Conservation (phyloP, 1,140 invertebrate species). For the Drosophila ficusphila region DNA sequence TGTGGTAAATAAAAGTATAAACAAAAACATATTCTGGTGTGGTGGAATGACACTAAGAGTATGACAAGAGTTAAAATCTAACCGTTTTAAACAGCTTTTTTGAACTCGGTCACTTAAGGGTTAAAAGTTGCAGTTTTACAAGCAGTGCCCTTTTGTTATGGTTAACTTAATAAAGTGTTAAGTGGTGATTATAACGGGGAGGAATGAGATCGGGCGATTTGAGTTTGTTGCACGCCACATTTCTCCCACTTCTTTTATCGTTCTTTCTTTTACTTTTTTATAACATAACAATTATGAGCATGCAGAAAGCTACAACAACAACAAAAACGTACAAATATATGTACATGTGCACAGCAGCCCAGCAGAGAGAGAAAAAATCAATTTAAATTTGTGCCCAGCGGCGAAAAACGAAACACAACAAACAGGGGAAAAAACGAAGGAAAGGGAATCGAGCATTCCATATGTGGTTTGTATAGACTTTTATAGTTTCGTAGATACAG, state of each 20-base stretch:
- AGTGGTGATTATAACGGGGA: not conserved
- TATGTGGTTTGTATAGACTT: not conserved
- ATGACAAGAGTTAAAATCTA: no score
- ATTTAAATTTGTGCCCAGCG: slow-evolving; percentile 61
- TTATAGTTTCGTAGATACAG: not conserved
- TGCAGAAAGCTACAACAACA: slow-evolving; percentile 44
- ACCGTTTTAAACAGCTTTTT: no score
- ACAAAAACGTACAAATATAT: not conserved
- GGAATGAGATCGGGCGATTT: not conserved
- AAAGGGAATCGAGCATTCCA: not conserved
- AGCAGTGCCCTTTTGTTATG: slow-evolving; percentile 11
- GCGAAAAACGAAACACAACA: slow-evolving; percentile 42
- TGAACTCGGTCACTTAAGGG: not conserved
- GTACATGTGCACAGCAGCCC: not conserved
- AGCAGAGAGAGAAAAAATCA: slow-evolving; percentile 50
- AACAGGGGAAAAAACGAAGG: slow-evolving; percentile 16
- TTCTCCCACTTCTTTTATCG: not conserved
- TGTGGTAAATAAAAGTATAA: no score
- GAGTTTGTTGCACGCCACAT: not conserved
- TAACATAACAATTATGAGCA: slow-evolving; percentile 35
- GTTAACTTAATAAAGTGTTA: not conserved
- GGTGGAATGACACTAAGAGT: no score
- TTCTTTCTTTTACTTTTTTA: slow-evolving; percentile 8
- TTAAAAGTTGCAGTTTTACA: slow-evolving; percentile 5
- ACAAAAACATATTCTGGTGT: no score